A percentile compares a stretch with the other conserved stretches of the same genome.
Conservation (phyloP, 1,140 invertebrate species). For the Leucophenga varia region DNA sequence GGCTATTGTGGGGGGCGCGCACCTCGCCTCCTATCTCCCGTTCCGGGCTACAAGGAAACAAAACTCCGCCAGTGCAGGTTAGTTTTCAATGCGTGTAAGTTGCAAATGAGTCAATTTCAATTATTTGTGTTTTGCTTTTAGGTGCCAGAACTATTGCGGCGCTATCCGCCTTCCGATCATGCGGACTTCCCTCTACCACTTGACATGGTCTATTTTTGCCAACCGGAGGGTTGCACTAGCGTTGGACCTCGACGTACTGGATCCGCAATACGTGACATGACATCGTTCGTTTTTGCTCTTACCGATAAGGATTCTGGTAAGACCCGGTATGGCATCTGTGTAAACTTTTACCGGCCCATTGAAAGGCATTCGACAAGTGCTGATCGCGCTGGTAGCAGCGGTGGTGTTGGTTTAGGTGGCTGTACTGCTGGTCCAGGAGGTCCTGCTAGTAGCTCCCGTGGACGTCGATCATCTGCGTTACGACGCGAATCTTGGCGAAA, state of each 20-base stretch:
- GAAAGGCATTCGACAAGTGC: conserved; percentile 59
- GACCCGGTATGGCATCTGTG: conserved; percentile 92
- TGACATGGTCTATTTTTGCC: conserved; percentile 99
- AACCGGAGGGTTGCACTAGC: conserved; percentile 96
- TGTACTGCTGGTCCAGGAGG: conserved; percentile 24
- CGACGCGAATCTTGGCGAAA: conserved; percentile 84
- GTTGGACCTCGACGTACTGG: conserved; percentile 80
- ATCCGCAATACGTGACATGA: conserved; percentile 78
- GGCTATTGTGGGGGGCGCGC: conserved; percentile 87
- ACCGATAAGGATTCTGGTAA: conserved; percentile 98
- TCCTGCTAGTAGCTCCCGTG: conserved; percentile 24
- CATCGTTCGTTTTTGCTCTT: conserved; percentile 97
- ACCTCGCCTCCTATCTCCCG: conserved; percentile 67
- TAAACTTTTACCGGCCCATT: conserved; percentile 96
- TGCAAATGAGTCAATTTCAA: conserved; percentile 1
- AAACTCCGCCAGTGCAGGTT: conserved; percentile 73
- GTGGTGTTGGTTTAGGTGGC: conserved; percentile 22
- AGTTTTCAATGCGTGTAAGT: conserved; percentile 14
- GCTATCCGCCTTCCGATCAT: conserved; percentile 97
- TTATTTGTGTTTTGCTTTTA: conserved; percentile 40
- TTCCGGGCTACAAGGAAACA: conserved; percentile 59
- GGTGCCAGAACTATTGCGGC: conserved; percentile 85
- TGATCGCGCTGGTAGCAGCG: conserved; percentile 12
- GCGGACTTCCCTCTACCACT: conserved; percentile 94
- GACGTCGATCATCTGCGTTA: conserved; percentile 64